Percentiles rank a stretch among this genome's conserved stretches.
Conservation (phyloP, 2,113 vertebrate species). For the Hystrix brachyura region DNA sequence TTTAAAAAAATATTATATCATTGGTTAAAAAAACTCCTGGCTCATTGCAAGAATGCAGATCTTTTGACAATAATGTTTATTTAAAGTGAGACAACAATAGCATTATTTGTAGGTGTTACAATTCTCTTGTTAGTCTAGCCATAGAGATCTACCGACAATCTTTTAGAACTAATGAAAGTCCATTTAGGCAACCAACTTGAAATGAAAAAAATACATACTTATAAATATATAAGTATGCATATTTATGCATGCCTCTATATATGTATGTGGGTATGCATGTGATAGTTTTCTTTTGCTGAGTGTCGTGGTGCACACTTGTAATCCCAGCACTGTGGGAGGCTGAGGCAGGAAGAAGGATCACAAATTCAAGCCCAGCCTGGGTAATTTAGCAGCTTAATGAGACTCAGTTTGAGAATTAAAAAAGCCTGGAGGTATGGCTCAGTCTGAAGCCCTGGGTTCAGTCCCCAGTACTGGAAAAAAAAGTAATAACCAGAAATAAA, state of each 20-base stretch:
- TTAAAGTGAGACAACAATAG: conserved; percentile 26
- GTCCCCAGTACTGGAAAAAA: neutral
- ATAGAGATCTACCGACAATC: neutral
- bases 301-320: neutral
- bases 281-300: neutral
- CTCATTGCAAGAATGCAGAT: neutral
- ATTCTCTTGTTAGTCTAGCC: neutral
- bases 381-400: neutral
- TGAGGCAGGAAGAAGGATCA: neutral
- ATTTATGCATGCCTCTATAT: neutral
- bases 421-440: neutral
- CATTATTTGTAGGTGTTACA: neutral
- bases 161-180: neutral
- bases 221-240: neutral
- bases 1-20: neutral
- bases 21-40: neutral
- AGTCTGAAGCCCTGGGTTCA: neutral
- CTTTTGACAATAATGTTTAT: conserved; percentile 26
- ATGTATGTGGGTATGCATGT: neutral
- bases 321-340: neutral
- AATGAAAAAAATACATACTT: neutral
- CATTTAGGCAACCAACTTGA: neutral
- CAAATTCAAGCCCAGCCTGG: neutral
- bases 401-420: neutral
- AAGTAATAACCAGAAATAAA: neutral